phyloP scores from a whole-genome alignment of 30 jellyfish, hydroid and myxozoan genomes.

The Aurelia sp. region DNA sequence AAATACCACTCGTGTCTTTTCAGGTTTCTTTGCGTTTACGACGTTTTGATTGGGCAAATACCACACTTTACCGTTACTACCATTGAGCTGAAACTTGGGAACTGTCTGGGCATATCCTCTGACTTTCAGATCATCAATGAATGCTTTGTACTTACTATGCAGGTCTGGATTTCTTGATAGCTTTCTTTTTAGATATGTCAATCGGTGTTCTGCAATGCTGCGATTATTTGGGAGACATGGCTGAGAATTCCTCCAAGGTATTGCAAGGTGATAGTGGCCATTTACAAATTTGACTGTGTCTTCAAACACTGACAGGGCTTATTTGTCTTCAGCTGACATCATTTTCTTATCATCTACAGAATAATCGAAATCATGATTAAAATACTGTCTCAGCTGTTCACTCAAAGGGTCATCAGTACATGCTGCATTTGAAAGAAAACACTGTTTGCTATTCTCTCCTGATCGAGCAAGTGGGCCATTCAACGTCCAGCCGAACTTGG shows the following conservation, averaged over 20 bases:
- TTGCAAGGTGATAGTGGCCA: conserved; percentile 60
- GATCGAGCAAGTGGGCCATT: conserved; percentile 60
- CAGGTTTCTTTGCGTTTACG: conserved; percentile 70
- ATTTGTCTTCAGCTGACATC: conserved; percentile 49
- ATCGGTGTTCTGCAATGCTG: conserved; percentile 24
- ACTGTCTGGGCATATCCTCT: conserved; percentile 16
- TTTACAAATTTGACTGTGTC: conserved; percentile 28
- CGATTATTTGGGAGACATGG: conserved; percentile 50
- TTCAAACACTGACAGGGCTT: conserved; percentile 6
- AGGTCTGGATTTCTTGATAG: conserved; percentile 4
- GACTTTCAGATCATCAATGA: not conserved
- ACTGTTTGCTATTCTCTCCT: not conserved
- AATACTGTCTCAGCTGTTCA: conserved; percentile 27
- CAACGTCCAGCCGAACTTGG: conserved; percentile 66
- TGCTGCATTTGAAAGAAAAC: not conserved
- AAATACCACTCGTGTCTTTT: conserved; percentile 67
- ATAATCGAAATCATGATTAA: conserved; percentile 51
- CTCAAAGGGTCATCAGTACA: conserved; percentile 1
- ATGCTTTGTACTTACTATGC: not conserved
- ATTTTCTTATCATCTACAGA: not conserved
- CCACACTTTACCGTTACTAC: conserved; percentile 15
- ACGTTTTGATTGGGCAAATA: conserved; percentile 81
- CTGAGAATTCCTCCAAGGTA: conserved; percentile 46
- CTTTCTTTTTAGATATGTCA: too few relatives aligned
- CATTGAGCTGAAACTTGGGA: not conserved